Base-by-base conservation (phyloP, 2,888 invertebrate species). In the Sceliomorpha sp. region DNA sequence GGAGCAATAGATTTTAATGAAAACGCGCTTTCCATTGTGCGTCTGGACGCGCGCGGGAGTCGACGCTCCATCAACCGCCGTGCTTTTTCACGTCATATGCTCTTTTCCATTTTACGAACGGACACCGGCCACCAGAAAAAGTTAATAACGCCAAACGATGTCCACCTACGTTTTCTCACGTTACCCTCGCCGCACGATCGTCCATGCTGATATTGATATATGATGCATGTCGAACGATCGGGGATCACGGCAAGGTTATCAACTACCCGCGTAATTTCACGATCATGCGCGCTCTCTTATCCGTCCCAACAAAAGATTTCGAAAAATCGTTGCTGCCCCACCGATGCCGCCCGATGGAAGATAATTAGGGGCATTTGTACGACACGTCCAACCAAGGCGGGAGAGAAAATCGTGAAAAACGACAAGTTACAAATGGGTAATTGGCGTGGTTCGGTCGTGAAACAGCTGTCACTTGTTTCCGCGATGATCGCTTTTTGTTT, bases 381-480 rank as follows among this genome's bases (percentile, higher is more conserved):
- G 8, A 17, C 5, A 14, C 7, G 32, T 32, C 13, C n/a, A n/a
- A n/a, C 15, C 7, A 29, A 14, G 14, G 14, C n/a, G 36, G n/a
- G n/a, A n/a, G n/a, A n/a, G 36, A 14, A 15, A 13, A 15, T 2
- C 14, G 32, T 12, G 34, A 9, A 27, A 10, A 9, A 32, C 17
- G 58, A 17, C 53, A 75, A 73, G 64, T 55, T n/a, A 74, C 72
- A 76, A 80, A 77, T 75, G 73, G 75, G 77, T 82, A 85, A 86
- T 85, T 83, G 82, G 76, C 76, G 76, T 74, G 76, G 67, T 66
- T 59, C 74, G 69, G 45, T 68, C 55, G 71, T 70, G 62, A 48
- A 73, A 72, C 82, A 84, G 83, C 81, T 84, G 86, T 86, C 86
- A 82, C 82, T 82, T 79, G 81, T 84, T 82, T 81, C 78, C 78